phyloP scores from a whole-genome alignment of 1,140 invertebrate species.

The Drosophila parabipectinata region DNA sequence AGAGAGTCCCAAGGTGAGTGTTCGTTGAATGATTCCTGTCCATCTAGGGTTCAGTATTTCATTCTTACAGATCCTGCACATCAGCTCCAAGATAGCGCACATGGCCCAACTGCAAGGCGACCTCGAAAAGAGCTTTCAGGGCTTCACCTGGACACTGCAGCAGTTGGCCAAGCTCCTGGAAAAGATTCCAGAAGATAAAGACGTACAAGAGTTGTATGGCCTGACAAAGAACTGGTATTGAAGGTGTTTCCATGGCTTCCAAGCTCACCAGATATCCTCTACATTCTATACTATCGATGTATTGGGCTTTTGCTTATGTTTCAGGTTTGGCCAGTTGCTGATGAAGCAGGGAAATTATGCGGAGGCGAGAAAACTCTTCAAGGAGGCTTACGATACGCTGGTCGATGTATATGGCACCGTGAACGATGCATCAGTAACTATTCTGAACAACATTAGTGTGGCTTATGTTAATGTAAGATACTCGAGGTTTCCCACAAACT shows the following conservation, averaged over 20 bases:
- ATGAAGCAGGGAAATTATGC: conserved; percentile 87
- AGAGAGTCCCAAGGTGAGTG: conserved; percentile 89
- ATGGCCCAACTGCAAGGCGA: conserved; percentile 87
- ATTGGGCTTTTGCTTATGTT: conserved; percentile 55
- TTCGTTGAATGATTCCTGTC: conserved; percentile 25
- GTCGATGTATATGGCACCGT: conserved; percentile 87
- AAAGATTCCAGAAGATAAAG: conserved; percentile 63
- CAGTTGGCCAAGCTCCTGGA: conserved; percentile 85
- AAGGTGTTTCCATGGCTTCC: conserved; percentile 49
- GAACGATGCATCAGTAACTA: conserved; percentile 89
- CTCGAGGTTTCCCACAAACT: rapidly evolving
- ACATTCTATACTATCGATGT: not conserved
- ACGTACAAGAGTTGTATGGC: conserved; percentile 72
- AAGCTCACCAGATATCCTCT: not conserved
- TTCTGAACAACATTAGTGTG: conserved; percentile 94
- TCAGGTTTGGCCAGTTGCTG: conserved; percentile 93
- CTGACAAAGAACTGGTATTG: conserved; percentile 90
- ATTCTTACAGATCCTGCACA: conserved; percentile 67
- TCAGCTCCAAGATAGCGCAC: conserved; percentile 88
- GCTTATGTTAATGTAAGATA: conserved; percentile 86
- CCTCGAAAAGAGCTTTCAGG: conserved; percentile 88
- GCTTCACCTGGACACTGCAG: conserved; percentile 90
- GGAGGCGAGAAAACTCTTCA: conserved; percentile 88
- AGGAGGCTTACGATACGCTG: conserved; percentile 89
- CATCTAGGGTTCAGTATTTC: not conserved